Conservation (phyloP, 2,888 invertebrate species). For the Cephus runcator region DNA sequence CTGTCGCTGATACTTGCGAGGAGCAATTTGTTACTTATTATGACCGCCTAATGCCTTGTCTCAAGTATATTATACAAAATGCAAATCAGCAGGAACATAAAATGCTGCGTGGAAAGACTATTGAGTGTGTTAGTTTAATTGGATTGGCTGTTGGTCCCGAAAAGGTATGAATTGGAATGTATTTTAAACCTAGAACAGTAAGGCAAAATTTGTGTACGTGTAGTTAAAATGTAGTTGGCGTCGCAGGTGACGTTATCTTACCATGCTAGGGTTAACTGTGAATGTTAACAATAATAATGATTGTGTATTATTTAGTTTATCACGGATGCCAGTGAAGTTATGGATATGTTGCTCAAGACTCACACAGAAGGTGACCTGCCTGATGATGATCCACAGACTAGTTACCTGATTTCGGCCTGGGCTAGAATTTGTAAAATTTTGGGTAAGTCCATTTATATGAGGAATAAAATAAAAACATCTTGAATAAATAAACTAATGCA, state of each 20-base stretch:
- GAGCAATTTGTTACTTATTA: conserved; percentile 96
- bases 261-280: too few species aligned
- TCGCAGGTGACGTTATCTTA: too few species aligned
- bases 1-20: conserved; percentile 97
- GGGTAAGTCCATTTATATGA: conserved; percentile 60
- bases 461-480: not conserved
- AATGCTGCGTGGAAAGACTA: conserved; percentile 95
- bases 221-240: not conserved
- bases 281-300: conserved; percentile 1
- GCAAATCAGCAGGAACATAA: conserved; percentile 89
- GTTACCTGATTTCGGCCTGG: conserved; percentile 99
- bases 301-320: conserved; percentile 72
- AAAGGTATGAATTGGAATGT: conserved; percentile 63
- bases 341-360: conserved; percentile 92
- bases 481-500: not conserved
- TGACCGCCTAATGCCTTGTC: conserved; percentile 88
- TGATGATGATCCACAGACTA: conserved; percentile 96
- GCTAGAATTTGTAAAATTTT: conserved; percentile 97
- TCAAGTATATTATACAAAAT: conserved; percentile 97
- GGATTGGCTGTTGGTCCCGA: conserved; percentile 87
- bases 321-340: conserved; percentile 92
- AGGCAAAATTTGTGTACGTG: not conserved
- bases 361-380: conserved; percentile 87
- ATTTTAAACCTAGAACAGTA: not conserved
- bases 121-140: conserved; percentile 98